Evolutionary conservation across 2,888 invertebrate genomes (phyloP), one percentile per base, ranked within the genome.

Genomic region (Eurytoma californica): DNA sequence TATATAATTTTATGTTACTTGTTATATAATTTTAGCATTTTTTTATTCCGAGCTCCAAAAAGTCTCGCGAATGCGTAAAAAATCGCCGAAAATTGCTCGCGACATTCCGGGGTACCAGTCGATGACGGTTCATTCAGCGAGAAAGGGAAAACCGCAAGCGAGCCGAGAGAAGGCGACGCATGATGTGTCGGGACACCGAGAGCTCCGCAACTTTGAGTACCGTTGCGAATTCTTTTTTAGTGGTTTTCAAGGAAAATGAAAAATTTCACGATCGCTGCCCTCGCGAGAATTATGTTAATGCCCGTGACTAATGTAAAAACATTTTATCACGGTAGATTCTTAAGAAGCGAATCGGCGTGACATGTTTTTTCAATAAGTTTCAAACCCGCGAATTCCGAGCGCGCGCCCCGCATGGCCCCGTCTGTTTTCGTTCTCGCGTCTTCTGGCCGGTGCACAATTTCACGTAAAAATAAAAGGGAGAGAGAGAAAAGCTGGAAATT

Each of bases 81-180:
- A 20, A 14, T 18, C 30, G 4, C 58, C 72, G 60, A 72, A 72
- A 77, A 78, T 68, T 57, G 20, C 51, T 18, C 30, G 73, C 57
- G 79, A 79, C 73, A 79, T 75, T 76, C 73, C 53, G 18, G 28
- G 20, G 24, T 13, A 49, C n/a, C 39, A 39, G 55, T 18, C 57
- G 73, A 78, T 55, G 63, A 72, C 68, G 61, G 51, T 24, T 14
- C 51, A 49, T 60, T 53, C 53, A 53, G 51, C 77, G 70, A 49
- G 72, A 57, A 79, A 66, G 65, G 66, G 79, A 79, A 79, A 80
- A 81, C 73, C 79, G 60, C 81, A 81, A 81, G 79, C 79, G 72
- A 72, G 30, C 60, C 39, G 74, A 74, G 74, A 55, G 47, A 65
- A 24, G 58, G 53, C 53, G 53, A 53, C 53, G n/a, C 12, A 49